Conservation (phyloP, 1,140 invertebrate genomes). For the Dendrolimus kikuchii region DNA sequence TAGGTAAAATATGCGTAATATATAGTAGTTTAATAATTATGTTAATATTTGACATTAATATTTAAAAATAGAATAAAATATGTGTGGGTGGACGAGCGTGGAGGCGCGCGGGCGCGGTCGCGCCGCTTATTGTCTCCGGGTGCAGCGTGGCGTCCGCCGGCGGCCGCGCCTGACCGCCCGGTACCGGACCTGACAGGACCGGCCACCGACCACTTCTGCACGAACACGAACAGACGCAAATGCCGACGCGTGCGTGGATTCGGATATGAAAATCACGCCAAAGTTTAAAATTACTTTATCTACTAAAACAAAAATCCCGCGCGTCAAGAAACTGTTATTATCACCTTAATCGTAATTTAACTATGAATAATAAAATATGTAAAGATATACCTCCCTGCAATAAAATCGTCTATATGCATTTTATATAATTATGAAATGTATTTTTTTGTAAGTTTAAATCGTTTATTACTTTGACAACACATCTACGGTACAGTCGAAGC, state of each 20-base stretch:
- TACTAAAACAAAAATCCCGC: conserved; percentile 39
- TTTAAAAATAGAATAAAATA: conserved; percentile 72
- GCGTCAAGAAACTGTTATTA: conserved; percentile 36
- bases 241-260: conserved; percentile 31
- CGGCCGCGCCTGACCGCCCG: too few relatives aligned
- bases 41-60: conserved; percentile 72
- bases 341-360: conserved; percentile 58
- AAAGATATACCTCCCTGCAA: conserved; percentile 65
- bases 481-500: conserved; percentile 71
- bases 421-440: conserved; percentile 63
- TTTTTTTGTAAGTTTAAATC: conserved; percentile 64
- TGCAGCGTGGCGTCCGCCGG: conserved; percentile 2
- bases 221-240: conserved; percentile 5
- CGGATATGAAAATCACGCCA: conserved; percentile 27
- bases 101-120: conserved; percentile 36
- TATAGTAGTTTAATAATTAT: conserved; percentile 68
- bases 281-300: conserved; percentile 31
- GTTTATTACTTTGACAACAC: conserved; percentile 68
- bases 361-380: conserved; percentile 67
- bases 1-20: conserved; percentile 70
- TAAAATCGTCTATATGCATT: conserved; percentile 62
- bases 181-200: too few relatives aligned
- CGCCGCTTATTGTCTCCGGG: conserved; percentile 55
- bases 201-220: too few relatives aligned
- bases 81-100: conserved; percentile 68